Base-by-base conservation (phyloP, 2,888 invertebrate genomes). In the Tortricodes alternella region DNA sequence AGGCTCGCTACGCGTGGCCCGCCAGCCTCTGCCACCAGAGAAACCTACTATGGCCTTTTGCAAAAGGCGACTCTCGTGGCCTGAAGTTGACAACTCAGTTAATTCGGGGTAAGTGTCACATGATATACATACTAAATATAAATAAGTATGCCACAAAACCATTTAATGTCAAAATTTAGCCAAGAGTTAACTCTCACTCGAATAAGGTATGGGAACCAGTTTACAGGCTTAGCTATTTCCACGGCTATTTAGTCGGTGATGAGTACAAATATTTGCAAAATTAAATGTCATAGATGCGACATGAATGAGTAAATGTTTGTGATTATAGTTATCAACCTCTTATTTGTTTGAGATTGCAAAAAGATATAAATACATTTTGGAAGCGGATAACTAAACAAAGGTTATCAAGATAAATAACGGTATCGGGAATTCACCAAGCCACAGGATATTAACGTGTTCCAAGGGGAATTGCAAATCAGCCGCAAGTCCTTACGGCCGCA, bases 1-100 rank as follows among this genome's bases (percentile, higher is more conserved):
- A 0, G 93, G 93, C 13, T 93, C 93, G 0, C 87, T 93, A 65
- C 91, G 93, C 3, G 92, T 92, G 53, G 90, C 93, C 5, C 89
- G 92, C 57, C 89, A 92, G 18, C 91, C 85, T 53, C 88, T 91
- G 19, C 93, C 93, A 7, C 92, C 92, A 8, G 93, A 94, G 69
- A 93, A 94, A 50, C 94, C 94, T 7, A 92, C 94, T 24, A 92
- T 95, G 81, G 94, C 93, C 43, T 96, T 96, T 77, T 96, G 96
- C 81, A 94, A 94, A 64, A 91, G 96, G 46, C 92, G 96, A 41
- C 92, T 94, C 27, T 96, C 96, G 27, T 96, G 96, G 96, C 96
- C 96, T 6, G 96, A 96, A 83, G 94, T 96, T 58, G 96, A 96
- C 81, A 95, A 94, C 71, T 94, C 95, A 62, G 95, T 96, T 41